phyloP scores from a whole-genome alignment of 64 coral and sea anemone species.

The Actinia tenebrosa region DNA sequence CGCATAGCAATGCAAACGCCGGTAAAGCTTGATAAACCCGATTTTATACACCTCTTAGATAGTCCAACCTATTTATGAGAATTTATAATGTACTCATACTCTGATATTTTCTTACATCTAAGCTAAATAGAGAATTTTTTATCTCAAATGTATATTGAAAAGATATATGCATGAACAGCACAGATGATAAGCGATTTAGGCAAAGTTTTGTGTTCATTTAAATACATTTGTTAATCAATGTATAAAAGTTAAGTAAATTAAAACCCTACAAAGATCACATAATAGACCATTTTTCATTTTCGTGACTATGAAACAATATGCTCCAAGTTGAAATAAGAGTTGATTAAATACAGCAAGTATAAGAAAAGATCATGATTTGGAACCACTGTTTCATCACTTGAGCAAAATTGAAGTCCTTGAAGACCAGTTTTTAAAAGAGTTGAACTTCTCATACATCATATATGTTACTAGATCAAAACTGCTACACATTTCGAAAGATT shows the following conservation, averaged over 20 bases:
- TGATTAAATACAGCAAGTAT: too few species aligned
- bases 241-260: neutral
- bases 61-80: neutral
- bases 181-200: neutral
- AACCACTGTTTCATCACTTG: too few species aligned
- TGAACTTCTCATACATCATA: too few species aligned
- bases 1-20: too few species aligned
- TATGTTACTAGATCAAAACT: too few species aligned
- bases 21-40: neutral
- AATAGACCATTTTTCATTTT: too few species aligned
- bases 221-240: neutral
- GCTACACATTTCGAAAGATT: too few species aligned
- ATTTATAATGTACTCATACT: neutral
- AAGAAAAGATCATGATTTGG: too few species aligned
- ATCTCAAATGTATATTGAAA: neutral
- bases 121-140: neutral
- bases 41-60: neutral
- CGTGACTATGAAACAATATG: too few species aligned
- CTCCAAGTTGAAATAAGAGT: too few species aligned
- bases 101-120: neutral
- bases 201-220: neutral
- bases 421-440: too few species aligned
- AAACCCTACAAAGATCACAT: neutral
- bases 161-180: neutral
- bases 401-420: too few species aligned